phyloP scores from a whole-genome alignment of 2,113 vertebrate genomes.

The Archocentrus centrarchus region DNA sequence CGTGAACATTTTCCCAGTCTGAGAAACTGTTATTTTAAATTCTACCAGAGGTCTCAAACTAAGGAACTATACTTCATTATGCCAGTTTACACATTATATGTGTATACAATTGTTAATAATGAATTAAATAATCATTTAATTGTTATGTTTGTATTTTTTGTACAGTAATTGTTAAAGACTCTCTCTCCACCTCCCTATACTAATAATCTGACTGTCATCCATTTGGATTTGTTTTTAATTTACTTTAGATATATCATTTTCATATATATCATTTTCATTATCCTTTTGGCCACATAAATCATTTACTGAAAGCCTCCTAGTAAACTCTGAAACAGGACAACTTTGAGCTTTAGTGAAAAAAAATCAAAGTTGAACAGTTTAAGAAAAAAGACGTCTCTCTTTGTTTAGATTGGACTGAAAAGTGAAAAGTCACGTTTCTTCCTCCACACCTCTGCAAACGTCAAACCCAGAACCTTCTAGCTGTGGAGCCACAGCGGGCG shows the following conservation, averaged over 20 bases:
- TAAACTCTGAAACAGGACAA: background rate
- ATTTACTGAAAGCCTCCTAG: fast-evolving
- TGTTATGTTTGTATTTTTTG: no score
- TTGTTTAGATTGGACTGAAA: background rate
- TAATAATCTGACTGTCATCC: background rate
- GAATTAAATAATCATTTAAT: no score
- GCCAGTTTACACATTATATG: no score
- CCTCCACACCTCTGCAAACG: background rate
- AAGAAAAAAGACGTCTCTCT: background rate
- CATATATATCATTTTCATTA: background rate
- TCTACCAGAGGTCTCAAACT: no score
- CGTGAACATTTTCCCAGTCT: no score
- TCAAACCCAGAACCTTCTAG: background rate
- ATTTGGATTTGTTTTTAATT: background rate
- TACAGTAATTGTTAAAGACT: no score
- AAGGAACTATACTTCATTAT: no score
- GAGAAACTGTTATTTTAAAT: no score
- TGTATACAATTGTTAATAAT: no score
- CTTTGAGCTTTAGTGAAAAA: no score
- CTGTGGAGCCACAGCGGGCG: background rate
- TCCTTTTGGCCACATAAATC: background rate
- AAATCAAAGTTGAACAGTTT: background rate
- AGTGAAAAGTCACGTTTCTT: no score
- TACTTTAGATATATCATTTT: fast-evolving
- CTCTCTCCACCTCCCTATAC: background rate